A percentile compares a stretch with the other conserved stretches of the same genome.
Conservation (phyloP, 2,888 invertebrate genomes). For the Hipparchia sbordonii region DNA sequence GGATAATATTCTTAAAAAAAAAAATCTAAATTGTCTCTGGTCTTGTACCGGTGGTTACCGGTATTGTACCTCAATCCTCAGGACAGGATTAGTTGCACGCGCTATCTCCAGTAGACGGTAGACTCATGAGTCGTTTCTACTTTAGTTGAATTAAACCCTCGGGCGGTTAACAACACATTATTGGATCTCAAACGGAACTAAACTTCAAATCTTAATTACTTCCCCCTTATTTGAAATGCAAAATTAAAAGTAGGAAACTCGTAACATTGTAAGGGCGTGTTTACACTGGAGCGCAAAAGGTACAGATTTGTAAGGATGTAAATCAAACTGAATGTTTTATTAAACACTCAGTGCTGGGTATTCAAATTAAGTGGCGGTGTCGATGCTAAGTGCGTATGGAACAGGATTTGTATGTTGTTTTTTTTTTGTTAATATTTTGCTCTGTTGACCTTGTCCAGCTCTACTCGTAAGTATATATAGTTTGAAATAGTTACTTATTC, state of each 20-base stretch:
- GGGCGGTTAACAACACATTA: conserved; percentile 3
- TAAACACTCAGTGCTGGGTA: conserved; percentile 78
- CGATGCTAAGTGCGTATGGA: conserved; percentile 54
- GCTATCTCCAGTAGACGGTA: too few relatives aligned
- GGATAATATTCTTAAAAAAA: too few relatives aligned
- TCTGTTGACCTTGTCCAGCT: not conserved
- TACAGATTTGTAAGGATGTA: conserved; percentile 78
- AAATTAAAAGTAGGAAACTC: conserved; percentile 50
- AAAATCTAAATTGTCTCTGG: too few relatives aligned
- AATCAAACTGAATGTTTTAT: conserved; percentile 82
- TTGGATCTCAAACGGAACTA: conserved; percentile 20
- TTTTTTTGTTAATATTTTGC: not conserved
- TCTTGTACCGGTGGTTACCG: too few relatives aligned
- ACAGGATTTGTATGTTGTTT: conserved; percentile 37
- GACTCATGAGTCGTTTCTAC: too few relatives aligned
- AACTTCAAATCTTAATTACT: conserved; percentile 34
- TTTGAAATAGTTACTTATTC: not conserved
- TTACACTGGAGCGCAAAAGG: conserved; percentile 76
- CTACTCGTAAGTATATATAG: too few relatives aligned
- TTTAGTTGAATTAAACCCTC: not conserved
- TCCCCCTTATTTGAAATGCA: conserved; percentile 57
- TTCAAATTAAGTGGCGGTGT: conserved; percentile 80
- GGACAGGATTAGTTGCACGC: too few relatives aligned
- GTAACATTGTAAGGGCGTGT: conserved; percentile 65
- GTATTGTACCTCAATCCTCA: too few relatives aligned